Evolutionary conservation across 2,113 vertebrate genomes (phyloP).

Genomic region (Alaudala cheleensis): DNA sequence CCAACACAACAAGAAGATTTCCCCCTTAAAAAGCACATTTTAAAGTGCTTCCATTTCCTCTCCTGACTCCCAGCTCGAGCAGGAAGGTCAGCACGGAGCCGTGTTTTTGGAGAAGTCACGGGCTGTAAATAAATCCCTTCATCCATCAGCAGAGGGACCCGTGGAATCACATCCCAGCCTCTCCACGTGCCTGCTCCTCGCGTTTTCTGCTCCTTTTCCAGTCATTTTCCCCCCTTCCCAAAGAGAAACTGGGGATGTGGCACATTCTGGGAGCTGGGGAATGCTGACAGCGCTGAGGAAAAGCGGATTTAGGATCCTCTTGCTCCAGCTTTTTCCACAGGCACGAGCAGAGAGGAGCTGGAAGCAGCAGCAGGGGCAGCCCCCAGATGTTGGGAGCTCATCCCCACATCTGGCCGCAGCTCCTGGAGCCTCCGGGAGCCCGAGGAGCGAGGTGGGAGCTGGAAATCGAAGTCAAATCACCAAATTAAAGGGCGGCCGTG

Average conservation of each 20-base stretch:
- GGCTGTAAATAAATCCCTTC: slow-evolving; percentile 30
- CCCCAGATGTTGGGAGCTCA: neutral
- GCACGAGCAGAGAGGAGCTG: neutral
- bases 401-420: neutral
- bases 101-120: neutral
- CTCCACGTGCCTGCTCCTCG: neutral
- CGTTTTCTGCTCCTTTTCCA: neutral
- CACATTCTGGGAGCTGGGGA: neutral
- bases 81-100: neutral
- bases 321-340: neutral
- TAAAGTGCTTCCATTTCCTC: too few species aligned
- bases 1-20: neutral
- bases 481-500: too few species aligned
- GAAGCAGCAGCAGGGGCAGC: neutral
- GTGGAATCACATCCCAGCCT: neutral
- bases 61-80: neutral
- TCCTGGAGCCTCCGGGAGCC: neutral
- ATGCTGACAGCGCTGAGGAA: neutral
- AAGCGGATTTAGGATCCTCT: neutral
- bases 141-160: neutral
- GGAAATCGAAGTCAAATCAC: neutral
- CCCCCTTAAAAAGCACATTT: too few species aligned
- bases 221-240: too few species aligned
- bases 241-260: neutral
- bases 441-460: neutral